phyloP scores from a whole-genome alignment of 2,797 vertebrate genomes.

The Enteromius fasciolatus region DNA sequence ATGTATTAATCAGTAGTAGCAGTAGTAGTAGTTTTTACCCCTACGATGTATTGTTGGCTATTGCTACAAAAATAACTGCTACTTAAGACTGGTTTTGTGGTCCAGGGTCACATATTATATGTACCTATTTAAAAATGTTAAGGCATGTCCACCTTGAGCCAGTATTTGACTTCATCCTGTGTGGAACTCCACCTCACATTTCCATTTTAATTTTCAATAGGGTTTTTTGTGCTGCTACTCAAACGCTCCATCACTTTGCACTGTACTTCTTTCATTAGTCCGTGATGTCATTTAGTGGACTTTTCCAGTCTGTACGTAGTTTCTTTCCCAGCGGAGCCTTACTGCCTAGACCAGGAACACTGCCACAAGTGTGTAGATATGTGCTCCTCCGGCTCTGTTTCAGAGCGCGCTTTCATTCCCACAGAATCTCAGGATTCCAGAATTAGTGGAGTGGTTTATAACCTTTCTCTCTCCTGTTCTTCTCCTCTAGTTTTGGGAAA shows the following conservation, averaged over 20 bases:
- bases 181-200: constrained; percentile 25
- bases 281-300: constrained; percentile 67
- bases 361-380: constrained; percentile 60
- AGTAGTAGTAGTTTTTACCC: no score
- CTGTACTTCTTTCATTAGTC: constrained; percentile 53
- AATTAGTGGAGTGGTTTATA: background rate
- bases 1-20: no score
- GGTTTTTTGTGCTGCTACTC: constrained; percentile 27
- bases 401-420: constrained; percentile 12
- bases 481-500: constrained; percentile 89
- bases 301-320: constrained; percentile 71
- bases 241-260: constrained; percentile 27
- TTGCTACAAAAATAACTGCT: no score
- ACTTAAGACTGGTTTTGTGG: no score
- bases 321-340: constrained; percentile 51
- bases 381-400: constrained; percentile 11
- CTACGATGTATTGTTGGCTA: no score
- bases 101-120: background rate
- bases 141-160: background rate
- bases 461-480: constrained; percentile 7
- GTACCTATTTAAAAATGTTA: background rate
- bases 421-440: constrained; percentile 1
- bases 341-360: constrained; percentile 61
- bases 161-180: background rate
- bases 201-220: constrained; percentile 40